Base-by-base conservation (phyloP, 2,113 vertebrate genomes). In the Spermophilus dauricus region DNA sequence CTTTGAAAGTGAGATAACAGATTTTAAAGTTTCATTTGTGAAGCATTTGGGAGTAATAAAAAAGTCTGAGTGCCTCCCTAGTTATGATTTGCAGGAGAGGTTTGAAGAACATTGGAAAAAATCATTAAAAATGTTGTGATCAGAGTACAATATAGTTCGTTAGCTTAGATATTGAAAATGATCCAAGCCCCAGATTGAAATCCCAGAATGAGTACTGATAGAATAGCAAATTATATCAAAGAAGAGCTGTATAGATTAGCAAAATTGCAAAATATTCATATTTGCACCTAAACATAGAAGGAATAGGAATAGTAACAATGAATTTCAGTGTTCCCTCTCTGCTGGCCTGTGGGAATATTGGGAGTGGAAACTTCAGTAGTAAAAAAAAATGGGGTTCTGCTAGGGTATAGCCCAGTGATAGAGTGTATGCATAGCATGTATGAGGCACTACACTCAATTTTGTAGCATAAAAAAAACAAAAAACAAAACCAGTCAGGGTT, bases 331-430 rank as follows among this genome's bases (percentile, higher is more conserved):
- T 34, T 58, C 4, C 12, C 22, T 17, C 9, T 91, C 26, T 51
- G 9, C 18, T 88, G 34, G 3, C 10, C 42, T 65, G 22, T 37
- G 6, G 37, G 30, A 11, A 80, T 0, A 1, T 0, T 0, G 9
- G 7, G 3, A 93, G 1, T 2, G 1, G 8, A 28, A 76, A 93
- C 1, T 42, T n/a, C 61, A 61, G 11, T 39, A 30, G 30, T 34
- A 63, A 34, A 10, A 17, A n/a, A 51, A 63, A 28, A 17, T 0
- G 20, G 34, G 42, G 13, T 34, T 18, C 12, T 8, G 18, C 20
- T 56, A 20, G 10, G 8, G n/a, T 53, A 12, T 6, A 81, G 34
- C 11, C 24, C 22, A 26, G 34, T 26, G 26, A 28, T 11, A 76
- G 32, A 92, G 16, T 2, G 30, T 1, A 30, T 0, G 22, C 12